Percentiles rank a stretch among this genome's conserved stretches.
Evolutionary conservation across 2,888 invertebrate genomes (phyloP).

Genomic region (Herminia tarsipennalis): DNA sequence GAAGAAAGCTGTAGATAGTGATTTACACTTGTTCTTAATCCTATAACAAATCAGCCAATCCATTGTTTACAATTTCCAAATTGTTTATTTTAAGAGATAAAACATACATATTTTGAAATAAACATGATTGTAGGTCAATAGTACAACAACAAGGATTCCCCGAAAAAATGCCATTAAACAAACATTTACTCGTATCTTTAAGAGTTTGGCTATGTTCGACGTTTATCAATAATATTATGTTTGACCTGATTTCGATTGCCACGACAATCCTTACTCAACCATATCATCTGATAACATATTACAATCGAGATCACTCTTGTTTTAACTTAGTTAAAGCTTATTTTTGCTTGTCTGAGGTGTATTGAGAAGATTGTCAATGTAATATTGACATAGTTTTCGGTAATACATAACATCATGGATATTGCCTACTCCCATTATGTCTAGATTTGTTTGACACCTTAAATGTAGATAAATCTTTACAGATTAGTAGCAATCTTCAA

Average conservation of each 20-base stretch:
- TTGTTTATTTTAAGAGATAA: neutral
- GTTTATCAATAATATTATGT: constrained; percentile 63
- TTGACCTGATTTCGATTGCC: constrained; percentile 71
- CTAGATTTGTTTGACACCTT: constrained; percentile 47
- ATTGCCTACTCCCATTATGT: constrained; percentile 53
- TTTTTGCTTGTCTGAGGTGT: constrained; percentile 33
- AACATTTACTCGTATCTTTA: constrained; percentile 29
- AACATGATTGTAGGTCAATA: neutral
- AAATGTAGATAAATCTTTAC: constrained; percentile 16
- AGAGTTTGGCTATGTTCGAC: constrained; percentile 48
- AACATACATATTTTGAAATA: neutral
- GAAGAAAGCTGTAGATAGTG: no score
- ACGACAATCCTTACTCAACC: constrained; percentile 55
- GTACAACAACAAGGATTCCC: neutral
- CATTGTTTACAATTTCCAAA: neutral
- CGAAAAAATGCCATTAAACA: neutral
- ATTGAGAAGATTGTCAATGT: constrained; percentile 35
- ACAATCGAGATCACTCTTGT: constrained; percentile 36
- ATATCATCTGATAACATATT: constrained; percentile 55
- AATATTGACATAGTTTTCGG: constrained; percentile 59
- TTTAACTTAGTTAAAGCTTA: constrained; percentile 34
- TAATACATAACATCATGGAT: constrained; percentile 27
- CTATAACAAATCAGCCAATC: no score
- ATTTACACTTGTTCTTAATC: no score
- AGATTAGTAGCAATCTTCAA: constrained; percentile 9